Percentiles rank a stretch among this genome's conserved stretches.
Evolutionary conservation across 2,113 vertebrate genomes (phyloP).

Genomic region (Saccopteryx bilineata): DNA sequence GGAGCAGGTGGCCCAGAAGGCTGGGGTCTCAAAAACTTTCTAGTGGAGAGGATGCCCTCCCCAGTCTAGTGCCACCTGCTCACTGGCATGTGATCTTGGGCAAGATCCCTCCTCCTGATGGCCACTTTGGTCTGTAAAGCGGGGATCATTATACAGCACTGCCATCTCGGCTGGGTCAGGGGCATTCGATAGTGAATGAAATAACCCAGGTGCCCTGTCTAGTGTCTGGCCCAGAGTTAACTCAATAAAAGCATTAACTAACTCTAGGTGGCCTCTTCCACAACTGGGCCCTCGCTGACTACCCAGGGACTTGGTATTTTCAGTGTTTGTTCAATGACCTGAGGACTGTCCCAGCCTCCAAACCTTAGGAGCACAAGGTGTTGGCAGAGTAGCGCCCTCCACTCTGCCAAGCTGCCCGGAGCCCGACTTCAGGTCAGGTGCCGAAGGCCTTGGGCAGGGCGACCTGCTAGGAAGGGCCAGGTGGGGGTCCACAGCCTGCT

Average conservation of each 20-base stretch:
- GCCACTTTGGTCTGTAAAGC: background rate
- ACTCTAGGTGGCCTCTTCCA: background rate
- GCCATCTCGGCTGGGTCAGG: rapidly evolving
- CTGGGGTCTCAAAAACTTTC: background rate
- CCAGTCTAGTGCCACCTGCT: background rate
- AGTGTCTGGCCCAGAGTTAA: background rate
- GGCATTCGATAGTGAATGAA: background rate
- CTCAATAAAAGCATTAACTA: background rate
- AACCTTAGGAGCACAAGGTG: background rate
- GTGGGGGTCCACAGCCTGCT: background rate
- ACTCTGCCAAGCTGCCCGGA: background rate
- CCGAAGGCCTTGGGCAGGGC: background rate
- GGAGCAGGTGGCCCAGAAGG: background rate
- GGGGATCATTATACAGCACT: rapidly evolving
- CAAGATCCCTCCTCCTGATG: background rate
- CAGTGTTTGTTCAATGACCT: background rate
- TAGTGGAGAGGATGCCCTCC: background rate
- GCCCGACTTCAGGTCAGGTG: background rate
- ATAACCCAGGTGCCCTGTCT: background rate
- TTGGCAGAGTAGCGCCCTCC: background rate
- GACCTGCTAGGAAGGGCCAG: background rate
- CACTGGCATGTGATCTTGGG: rapidly evolving
- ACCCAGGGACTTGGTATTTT: background rate
- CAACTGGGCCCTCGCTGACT: background rate
- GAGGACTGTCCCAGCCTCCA: no score